Base-by-base conservation (phyloP, 1,140 invertebrate genomes). In the Aricia agestis region DNA sequence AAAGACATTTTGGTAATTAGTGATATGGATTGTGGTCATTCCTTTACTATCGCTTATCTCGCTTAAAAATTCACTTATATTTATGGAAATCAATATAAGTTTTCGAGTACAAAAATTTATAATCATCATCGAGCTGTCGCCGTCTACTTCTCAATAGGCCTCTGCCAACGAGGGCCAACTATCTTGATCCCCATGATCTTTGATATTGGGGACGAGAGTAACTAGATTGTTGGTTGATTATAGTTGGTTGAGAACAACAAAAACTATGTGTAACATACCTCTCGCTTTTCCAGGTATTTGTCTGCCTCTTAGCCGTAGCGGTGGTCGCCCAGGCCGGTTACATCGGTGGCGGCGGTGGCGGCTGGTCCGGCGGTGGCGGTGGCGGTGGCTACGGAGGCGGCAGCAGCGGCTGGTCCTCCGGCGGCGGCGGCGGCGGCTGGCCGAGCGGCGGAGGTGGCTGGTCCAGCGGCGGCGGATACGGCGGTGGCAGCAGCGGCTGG, bases 221-320 rank as follows among this genome's bases (percentile, higher is more conserved):
- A 36, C 36, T 52, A 52, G 9, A 52, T 52, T 13, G 13, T 25
- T 25, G 25, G 25, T 25, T n/a, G n/a, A n/a, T n/a, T n/a, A n/a
- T n/a, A n/a, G 13, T 25, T 25, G 25, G 25, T 25, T 25, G 25
- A 25, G 1, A 25, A 25, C 25, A 25, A 25, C 25, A 25, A 25
- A 25, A 25, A 25, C 25, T 25, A 25, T 25, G 25, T 25, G 25
- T 15, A 52, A 11, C 13, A 13, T 3, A 13, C 19, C 67, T 67
- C 61, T 45, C 15, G 61, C 74, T 74, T 67, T 82, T 79, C 17
- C 79, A 90, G 88, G 81, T 89, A 77, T 90, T 90, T 77, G 82
- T 90, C 52, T 90, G 88, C 77, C 78, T 90, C 66, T 78, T 88
- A 71, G 84, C 82, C 63, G 63, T 86, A 57, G 84, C 82, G 61